phyloP scores from a whole-genome alignment of 2,888 invertebrate species.

The Salticus scenicus region DNA sequence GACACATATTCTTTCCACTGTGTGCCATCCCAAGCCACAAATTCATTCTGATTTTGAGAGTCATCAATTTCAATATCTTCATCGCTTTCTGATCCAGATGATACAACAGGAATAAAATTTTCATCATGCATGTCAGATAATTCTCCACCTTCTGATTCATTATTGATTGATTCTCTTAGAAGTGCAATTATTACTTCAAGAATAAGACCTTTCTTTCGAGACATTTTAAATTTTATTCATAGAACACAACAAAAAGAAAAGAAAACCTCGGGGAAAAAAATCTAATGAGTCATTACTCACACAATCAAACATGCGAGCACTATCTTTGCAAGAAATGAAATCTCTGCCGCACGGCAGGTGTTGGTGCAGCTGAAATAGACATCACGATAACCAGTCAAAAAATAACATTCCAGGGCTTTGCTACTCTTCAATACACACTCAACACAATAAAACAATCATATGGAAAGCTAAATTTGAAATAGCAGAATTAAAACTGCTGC shows the following conservation, averaged over 20 bases:
- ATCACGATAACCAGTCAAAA: too few species aligned
- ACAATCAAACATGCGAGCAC: neutral
- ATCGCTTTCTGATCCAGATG: neutral
- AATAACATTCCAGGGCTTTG: too few species aligned
- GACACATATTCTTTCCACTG: neutral
- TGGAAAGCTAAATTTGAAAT: too few species aligned
- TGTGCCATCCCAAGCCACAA: neutral
- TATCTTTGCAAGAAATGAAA: neutral
- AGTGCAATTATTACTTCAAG: neutral
- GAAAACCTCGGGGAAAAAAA: neutral
- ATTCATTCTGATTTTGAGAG: neutral
- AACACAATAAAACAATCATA: too few species aligned
- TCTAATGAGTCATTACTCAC: neutral
- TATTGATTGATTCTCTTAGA: neutral
- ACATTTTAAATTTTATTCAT: neutral
- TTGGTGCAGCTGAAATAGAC: too few species aligned
- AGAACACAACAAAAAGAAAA: neutral
- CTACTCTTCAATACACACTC: too few species aligned
- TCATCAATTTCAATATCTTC: neutral
- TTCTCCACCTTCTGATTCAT: constrained; percentile 7
- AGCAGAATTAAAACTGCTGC: too few species aligned
- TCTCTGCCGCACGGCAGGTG: neutral
- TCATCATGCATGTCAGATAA: neutral
- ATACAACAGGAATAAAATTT: neutral
- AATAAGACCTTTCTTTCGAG: neutral